Percentiles rank a stretch among this genome's conserved stretches.
Evolutionary conservation across 2,888 invertebrate species (phyloP).

Genomic region (Gerris lacustris): DNA sequence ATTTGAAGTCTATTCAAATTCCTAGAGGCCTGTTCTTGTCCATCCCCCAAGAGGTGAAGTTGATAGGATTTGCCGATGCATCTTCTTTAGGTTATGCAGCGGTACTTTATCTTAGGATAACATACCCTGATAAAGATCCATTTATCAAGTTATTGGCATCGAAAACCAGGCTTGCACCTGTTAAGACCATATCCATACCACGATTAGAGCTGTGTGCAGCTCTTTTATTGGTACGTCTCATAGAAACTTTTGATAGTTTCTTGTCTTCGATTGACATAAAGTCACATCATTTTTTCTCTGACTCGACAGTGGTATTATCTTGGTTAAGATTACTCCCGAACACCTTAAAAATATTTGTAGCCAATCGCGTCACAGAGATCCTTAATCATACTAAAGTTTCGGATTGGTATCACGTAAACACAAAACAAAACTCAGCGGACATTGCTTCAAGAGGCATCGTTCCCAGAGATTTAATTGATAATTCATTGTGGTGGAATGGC

Average conservation of each 20-base stretch:
- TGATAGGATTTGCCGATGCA: not conserved
- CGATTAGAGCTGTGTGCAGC: not conserved
- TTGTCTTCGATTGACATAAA: not conserved
- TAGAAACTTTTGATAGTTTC: not conserved
- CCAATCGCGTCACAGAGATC: slow-evolving; percentile 33
- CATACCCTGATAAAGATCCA: not conserved
- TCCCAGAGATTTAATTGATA: slow-evolving; percentile 22
- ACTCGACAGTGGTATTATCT: slow-evolving; percentile 28
- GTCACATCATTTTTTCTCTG: slow-evolving; percentile 21
- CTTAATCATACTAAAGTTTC: slow-evolving; percentile 26
- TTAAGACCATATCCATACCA: not conserved
- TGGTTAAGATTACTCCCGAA: slow-evolving; percentile 29
- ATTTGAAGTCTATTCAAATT: too few species aligned
- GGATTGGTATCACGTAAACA: slow-evolving; percentile 31
- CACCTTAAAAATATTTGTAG: slow-evolving; percentile 27
- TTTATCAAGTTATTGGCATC: not conserved
- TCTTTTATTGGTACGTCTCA: not conserved
- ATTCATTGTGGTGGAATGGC: slow-evolving; percentile 30
- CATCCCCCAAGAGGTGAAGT: too few species aligned
- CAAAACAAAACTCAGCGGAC: slow-evolving; percentile 33
- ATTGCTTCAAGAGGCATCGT: slow-evolving; percentile 31
- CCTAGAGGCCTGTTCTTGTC: too few species aligned
- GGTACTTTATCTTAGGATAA: not conserved
- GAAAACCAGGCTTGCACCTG: not conserved
- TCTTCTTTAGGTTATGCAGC: not conserved